Evolutionary conservation across 2,888 invertebrate species (phyloP).

Genomic region (Malthinus seriepunctatus): DNA sequence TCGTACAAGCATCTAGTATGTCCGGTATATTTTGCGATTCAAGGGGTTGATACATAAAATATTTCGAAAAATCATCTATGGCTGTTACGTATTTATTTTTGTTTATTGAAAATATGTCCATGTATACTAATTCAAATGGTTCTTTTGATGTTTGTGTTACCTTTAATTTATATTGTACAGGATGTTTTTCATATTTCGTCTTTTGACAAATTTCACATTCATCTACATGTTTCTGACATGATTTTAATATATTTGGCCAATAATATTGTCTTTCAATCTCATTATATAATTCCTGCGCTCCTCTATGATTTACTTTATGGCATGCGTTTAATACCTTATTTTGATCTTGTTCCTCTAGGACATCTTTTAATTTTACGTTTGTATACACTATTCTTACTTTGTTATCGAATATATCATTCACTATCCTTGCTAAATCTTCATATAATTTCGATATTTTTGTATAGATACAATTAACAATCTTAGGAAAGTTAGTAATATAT

Average conservation of each 20-base stretch:
- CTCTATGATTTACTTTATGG: too few relatives aligned
- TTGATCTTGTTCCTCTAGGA: too few relatives aligned
- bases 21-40: constrained; percentile 1
- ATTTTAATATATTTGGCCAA: background rate
- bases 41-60: background rate
- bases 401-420: too few relatives aligned
- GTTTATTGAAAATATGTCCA: background rate
- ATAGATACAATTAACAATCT: too few relatives aligned
- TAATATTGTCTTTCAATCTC: background rate
- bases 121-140: too few relatives aligned
- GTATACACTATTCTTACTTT: too few relatives aligned
- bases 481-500: too few relatives aligned
- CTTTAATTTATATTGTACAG: background rate
- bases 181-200: constrained; percentile 5
- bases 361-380: too few relatives aligned
- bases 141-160: background rate
- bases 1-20: background rate
- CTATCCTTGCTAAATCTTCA: too few relatives aligned
- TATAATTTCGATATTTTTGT: too few relatives aligned
- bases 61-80: background rate
- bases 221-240: background rate
- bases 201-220: constrained; percentile 4
- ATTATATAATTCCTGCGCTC: too few relatives aligned
- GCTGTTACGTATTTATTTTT: constrained; percentile 1
- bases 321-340: too few relatives aligned